These are phyloP conservation scores for Podocnemis expansa DNA, from an alignment of 2,113 vertebrate species.

Conservation along the genomic window DNA sequence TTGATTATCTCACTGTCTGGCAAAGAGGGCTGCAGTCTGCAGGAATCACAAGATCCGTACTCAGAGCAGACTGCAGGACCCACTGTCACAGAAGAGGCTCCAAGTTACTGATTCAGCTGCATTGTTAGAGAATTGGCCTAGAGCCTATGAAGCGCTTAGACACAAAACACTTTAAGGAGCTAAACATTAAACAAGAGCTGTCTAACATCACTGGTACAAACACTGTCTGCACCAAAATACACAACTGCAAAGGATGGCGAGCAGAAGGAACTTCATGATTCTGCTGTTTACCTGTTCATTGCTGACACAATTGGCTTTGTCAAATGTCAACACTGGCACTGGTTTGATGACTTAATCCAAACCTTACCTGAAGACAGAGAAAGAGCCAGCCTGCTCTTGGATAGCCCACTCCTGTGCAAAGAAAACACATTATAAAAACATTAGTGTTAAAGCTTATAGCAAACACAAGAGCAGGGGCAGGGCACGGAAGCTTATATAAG, in stretches of 20 bases:
- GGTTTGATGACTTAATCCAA: neutral
- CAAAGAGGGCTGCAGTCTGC: slow-evolving; percentile 65
- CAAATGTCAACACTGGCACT: neutral
- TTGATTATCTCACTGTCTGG: slow-evolving; percentile 76
- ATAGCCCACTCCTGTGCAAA: neutral
- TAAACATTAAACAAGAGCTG: slow-evolving; percentile 72
- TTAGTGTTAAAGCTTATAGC: neutral
- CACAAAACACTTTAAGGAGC: slow-evolving; percentile 69
- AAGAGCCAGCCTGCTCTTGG: neutral
- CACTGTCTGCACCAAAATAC: neutral
- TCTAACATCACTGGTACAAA: slow-evolving; percentile 37
- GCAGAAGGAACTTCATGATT: neutral
- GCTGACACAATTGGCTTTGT: neutral
- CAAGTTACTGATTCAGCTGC: slow-evolving; percentile 70
- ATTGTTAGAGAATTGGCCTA: slow-evolving; percentile 66
- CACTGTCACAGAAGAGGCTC: slow-evolving; percentile 39
- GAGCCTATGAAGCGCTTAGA: slow-evolving; percentile 57
- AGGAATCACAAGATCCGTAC: slow-evolving; percentile 65
- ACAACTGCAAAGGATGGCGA: neutral
- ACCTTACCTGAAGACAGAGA: neutral
- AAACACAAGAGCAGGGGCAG: neutral
- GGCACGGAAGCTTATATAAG: neutral
- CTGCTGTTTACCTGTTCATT: neutral
- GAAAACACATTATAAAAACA: neutral
- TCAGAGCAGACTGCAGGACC: slow-evolving; percentile 73